These are phyloP conservation scores for Augiades crinisus DNA, from an alignment of 2,888 invertebrate species.

Conservation along the genomic window DNA sequence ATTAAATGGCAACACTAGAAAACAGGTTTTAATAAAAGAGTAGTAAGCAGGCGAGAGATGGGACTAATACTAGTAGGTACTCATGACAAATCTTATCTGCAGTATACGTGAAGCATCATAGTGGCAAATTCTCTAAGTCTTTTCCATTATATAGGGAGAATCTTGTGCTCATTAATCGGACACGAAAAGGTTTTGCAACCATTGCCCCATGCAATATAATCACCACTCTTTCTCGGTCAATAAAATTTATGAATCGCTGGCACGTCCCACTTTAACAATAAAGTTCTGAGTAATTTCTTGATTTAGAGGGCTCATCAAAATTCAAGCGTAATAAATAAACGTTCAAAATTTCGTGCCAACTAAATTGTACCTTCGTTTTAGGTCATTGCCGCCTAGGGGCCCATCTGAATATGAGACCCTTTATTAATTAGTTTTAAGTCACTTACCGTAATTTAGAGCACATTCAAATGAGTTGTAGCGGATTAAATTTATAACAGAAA, in stretches of 20 bases:
- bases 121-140: no score
- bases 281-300: not conserved
- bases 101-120: no score
- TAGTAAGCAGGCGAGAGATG: no score
- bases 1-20: no score
- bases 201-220: no score
- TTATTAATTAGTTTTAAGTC: constrained; percentile 12
- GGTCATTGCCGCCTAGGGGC: not conserved
- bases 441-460: constrained; percentile 7
- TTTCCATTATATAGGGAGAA: no score
- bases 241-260: no score
- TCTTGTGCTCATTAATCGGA: no score
- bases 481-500: not conserved
- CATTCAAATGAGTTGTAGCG: not conserved
- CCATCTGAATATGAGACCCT: constrained; percentile 10
- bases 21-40: no score
- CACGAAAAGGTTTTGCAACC: no score
- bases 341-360: not conserved
- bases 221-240: not conserved
- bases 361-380: constrained; percentile 3
- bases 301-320: not conserved
- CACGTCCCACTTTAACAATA: not conserved
- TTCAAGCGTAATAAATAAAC: constrained; percentile 1
- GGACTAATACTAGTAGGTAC: no score
- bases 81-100: no score